phyloP scores from a whole-genome alignment of 2,888 invertebrate species.

The Didymodactylos carnosus region DNA sequence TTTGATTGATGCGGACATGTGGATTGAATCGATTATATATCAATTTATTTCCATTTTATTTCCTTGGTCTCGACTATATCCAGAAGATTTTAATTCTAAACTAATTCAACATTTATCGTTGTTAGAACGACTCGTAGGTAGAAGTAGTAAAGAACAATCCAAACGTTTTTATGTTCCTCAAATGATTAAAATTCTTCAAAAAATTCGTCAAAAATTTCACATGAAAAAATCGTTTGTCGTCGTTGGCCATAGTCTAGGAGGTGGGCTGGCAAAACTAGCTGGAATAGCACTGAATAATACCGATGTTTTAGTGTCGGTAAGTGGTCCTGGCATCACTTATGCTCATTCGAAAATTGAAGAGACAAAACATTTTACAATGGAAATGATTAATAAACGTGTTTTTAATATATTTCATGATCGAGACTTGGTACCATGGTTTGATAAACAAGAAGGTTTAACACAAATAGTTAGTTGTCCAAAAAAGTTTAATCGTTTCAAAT shows the following conservation, averaged over 20 bases:
- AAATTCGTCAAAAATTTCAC: neutral
- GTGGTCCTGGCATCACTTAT: neutral
- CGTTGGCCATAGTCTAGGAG: neutral
- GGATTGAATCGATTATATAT: neutral
- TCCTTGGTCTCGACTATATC: neutral
- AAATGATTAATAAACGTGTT: neutral
- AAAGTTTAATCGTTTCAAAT: neutral
- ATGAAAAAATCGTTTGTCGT: neutral
- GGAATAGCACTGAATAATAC: neutral
- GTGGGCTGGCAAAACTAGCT: neutral
- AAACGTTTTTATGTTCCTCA: neutral
- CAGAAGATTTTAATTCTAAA: neutral
- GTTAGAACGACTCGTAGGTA: neutral
- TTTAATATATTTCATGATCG: neutral
- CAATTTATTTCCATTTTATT: neutral
- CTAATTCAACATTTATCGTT: neutral
- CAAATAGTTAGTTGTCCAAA: neutral
- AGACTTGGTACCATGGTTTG: neutral
- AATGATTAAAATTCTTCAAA: neutral
- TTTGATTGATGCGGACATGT: neutral
- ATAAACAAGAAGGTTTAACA: neutral
- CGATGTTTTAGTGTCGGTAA: neutral
- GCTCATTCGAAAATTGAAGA: neutral
- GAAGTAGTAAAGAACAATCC: no score
- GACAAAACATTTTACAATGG: neutral